Percentiles rank a stretch among this genome's conserved stretches.
Evolutionary conservation across 1,140 invertebrate species (phyloP).

Genomic region (Platyscapa corneri): DNA sequence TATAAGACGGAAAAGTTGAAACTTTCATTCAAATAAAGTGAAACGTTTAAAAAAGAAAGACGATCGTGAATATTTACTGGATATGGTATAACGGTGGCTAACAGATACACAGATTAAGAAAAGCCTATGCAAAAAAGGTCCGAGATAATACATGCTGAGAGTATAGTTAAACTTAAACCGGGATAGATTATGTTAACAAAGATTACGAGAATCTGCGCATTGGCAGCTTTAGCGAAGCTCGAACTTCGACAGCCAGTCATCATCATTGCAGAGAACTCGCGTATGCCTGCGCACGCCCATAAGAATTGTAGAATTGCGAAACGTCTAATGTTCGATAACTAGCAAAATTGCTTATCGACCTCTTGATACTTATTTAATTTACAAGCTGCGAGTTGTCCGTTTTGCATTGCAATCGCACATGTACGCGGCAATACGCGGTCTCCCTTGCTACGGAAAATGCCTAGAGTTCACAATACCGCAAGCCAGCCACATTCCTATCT

Average conservation of each 20-base stretch:
- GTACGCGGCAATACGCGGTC: no score
- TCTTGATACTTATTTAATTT: neutral
- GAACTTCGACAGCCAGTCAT: neutral
- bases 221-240: neutral
- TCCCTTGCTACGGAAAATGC: no score
- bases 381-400: neutral
- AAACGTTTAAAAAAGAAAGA: neutral
- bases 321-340: neutral
- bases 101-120: neutral
- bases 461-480: neutral
- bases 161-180: neutral
- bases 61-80: neutral
- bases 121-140: neutral
- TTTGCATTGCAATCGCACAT: neutral
- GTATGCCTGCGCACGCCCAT: neutral
- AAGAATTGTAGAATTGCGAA: no score
- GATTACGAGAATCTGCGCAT: neutral
- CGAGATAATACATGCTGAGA: neutral
- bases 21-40: neutral
- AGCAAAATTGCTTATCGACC: conserved; percentile 7
- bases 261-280: neutral
- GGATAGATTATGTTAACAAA: neutral
- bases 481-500: neutral
- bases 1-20: neutral
- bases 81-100: neutral